These are phyloP conservation scores for Rhogogaster chlorosoma DNA, from an alignment of 2,888 invertebrate species.

Conservation along the genomic window DNA sequence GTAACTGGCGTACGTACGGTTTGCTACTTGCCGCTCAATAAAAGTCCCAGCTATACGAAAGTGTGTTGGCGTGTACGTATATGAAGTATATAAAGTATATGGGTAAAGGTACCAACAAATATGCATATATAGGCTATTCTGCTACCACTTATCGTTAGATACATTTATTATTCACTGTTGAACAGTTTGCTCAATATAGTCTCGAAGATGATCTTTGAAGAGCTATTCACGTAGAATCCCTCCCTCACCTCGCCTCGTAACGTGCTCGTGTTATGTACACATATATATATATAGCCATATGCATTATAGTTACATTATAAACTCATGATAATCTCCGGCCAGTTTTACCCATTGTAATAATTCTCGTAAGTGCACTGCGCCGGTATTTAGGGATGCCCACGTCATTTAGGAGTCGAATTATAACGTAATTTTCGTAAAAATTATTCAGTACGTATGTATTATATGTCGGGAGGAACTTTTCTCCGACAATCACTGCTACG, in stretches of 20 bases:
- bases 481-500: no score
- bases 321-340: conserved; percentile 19
- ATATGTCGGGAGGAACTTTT: no score
- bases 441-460: no score
- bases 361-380: not conserved
- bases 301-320: conserved; percentile 32
- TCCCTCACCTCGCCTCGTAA: not conserved
- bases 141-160: not conserved
- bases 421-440: conserved; percentile 6
- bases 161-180: conserved; percentile 6
- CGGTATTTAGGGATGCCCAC: not conserved
- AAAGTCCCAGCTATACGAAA: not conserved
- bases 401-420: conserved; percentile 2
- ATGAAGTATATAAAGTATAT: no score
- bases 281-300: not conserved
- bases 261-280: not conserved
- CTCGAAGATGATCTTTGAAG: not conserved
- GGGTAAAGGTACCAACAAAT: not conserved
- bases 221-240: conserved; percentile 16
- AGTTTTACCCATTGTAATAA: conserved; percentile 1
- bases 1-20: not conserved
- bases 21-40: not conserved
- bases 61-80: not conserved
- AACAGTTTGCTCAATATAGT: conserved; percentile 17
- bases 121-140: not conserved